Conservation (phyloP, 1,140 invertebrate genomes). For the Drosophila miranda region DNA sequence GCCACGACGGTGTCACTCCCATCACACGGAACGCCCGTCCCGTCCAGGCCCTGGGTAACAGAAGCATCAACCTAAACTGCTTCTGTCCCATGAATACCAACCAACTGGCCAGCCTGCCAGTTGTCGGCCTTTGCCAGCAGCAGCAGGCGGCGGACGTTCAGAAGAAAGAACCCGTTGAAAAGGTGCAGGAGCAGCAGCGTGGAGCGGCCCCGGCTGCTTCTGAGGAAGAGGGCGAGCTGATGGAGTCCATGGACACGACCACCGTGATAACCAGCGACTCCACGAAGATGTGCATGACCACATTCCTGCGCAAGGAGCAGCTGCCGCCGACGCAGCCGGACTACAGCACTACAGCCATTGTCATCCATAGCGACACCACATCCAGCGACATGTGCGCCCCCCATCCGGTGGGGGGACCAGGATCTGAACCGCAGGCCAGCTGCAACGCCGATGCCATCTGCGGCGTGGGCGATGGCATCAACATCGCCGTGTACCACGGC, state of each 20-base stretch:
- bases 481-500: slow-evolving; percentile 26
- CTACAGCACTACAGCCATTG: slow-evolving; percentile 18
- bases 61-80: slow-evolving; percentile 70
- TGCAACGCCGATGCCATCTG: slow-evolving; percentile 37
- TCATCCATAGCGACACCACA: slow-evolving; percentile 16
- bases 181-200: slow-evolving; percentile 6
- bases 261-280: slow-evolving; percentile 58
- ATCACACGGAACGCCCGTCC: slow-evolving; percentile 83
- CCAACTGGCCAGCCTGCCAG: slow-evolving; percentile 41
- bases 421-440: slow-evolving; percentile 8
- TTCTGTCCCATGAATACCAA: slow-evolving; percentile 63
- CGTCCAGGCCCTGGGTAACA: slow-evolving; percentile 82
- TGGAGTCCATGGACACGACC: slow-evolving; percentile 62
- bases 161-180: slow-evolving; percentile 14
- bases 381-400: slow-evolving; percentile 14
- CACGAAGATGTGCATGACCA: slow-evolving; percentile 51
- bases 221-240: slow-evolving; percentile 57
- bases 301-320: slow-evolving; percentile 42
- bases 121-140: slow-evolving; percentile 39
- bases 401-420: slow-evolving; percentile 8
- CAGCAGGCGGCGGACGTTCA: slow-evolving; percentile 24
- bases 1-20: slow-evolving; percentile 70
- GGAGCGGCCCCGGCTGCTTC: slow-evolving; percentile 5
- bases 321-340: no score
- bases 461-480: slow-evolving; percentile 59